Conservation (phyloP, 2,797 vertebrate species). For the Acridotheres tristis region DNA sequence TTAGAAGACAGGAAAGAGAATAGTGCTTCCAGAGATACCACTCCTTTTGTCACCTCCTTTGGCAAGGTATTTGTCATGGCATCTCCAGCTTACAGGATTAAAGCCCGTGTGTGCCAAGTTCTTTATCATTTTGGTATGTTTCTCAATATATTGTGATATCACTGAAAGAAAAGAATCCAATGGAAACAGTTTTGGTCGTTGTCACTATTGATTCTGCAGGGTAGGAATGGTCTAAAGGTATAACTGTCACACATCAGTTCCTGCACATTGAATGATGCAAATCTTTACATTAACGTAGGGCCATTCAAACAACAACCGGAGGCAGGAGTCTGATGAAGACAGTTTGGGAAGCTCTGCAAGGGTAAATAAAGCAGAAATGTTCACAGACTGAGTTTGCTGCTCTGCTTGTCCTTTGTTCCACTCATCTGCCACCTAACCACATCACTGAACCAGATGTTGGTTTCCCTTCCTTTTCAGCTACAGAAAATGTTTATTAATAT, state of each 20-base stretch:
- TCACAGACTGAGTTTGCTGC: not conserved
- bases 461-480: not conserved
- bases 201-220: not conserved
- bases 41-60: not conserved
- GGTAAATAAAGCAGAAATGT: constrained; percentile 80
- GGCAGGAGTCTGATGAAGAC: constrained; percentile 93
- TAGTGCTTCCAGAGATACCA: not conserved
- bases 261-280: constrained; percentile 10
- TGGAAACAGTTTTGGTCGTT: not conserved
- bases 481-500: not conserved
- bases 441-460: not conserved
- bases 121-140: not conserved
- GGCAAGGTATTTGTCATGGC: not conserved
- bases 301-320: constrained; percentile 79
- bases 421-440: not conserved
- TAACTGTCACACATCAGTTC: not conserved
- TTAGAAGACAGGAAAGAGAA: not conserved
- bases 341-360: constrained; percentile 90
- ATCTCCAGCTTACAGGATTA: not conserved
- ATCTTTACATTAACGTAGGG: constrained; percentile 79
- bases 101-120: not conserved
- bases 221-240: not conserved
- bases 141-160: not conserved
- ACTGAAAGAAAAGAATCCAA: not conserved
- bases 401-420: not conserved